A percentile compares a stretch with the other conserved stretches of the same genome.
Conservation (phyloP, 2,888 invertebrate genomes). For the Ormyrus thymus region DNA sequence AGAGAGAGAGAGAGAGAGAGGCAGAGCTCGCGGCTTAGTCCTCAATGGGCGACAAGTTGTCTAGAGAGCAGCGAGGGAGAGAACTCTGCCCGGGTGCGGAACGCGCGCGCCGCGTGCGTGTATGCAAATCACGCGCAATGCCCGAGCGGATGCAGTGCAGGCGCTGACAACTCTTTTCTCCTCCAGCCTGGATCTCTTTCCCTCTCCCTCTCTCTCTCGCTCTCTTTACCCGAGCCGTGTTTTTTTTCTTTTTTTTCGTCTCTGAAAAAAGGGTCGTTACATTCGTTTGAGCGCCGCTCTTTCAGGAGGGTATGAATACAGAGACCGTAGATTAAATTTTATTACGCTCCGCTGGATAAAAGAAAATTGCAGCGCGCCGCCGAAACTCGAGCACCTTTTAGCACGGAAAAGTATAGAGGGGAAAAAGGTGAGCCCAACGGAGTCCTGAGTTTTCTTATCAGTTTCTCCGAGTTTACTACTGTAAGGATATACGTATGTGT, state of each 20-base stretch:
- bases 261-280: neutral
- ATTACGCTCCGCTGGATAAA: too few species aligned
- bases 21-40: conserved; percentile 28
- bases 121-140: neutral
- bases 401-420: too few species aligned
- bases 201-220: neutral
- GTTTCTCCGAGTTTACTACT: too few species aligned
- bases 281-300: neutral
- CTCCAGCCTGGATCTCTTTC: neutral
- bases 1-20: neutral
- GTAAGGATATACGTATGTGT: too few species aligned
- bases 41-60: conserved; percentile 44
- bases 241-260: too few species aligned
- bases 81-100: neutral
- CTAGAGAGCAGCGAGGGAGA: conserved; percentile 3
- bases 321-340: neutral
- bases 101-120: neutral
- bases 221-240: too few species aligned
- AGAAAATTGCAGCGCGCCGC: too few species aligned
- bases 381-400: too few species aligned
- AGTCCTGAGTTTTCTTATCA: too few species aligned
- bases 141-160: neutral
- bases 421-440: too few species aligned
- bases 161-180: neutral
- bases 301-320: neutral